phyloP scores from a whole-genome alignment of 2,888 invertebrate species.

The Agapostemon virescens region DNA sequence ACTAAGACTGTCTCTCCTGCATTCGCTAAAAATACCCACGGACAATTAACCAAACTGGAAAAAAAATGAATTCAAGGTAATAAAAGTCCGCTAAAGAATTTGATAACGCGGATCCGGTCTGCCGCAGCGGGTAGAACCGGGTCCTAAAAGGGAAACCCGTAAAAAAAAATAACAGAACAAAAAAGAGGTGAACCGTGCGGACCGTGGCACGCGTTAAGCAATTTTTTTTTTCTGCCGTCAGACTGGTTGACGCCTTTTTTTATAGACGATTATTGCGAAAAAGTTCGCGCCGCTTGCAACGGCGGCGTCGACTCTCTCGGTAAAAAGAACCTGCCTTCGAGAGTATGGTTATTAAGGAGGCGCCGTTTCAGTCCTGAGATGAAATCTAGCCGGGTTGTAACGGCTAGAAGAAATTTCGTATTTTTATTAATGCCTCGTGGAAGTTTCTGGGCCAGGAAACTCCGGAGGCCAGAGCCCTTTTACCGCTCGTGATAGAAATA shows the following conservation, averaged over 20 bases:
- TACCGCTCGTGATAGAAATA: not conserved
- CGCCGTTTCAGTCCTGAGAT: not conserved
- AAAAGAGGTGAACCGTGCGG: not conserved
- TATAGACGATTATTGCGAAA: not conserved
- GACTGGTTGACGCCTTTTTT: not conserved
- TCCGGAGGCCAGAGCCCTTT: not conserved
- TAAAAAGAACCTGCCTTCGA: not conserved
- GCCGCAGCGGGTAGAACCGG: not conserved
- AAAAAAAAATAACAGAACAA: not conserved
- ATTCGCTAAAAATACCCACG: not conserved
- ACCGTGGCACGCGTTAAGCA: not conserved
- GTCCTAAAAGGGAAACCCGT: not conserved
- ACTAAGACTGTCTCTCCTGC: not conserved
- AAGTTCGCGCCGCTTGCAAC: not conserved
- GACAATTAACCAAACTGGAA: not conserved
- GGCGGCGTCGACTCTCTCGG: not conserved
- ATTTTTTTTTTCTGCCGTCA: not conserved
- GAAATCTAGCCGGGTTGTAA: not conserved
- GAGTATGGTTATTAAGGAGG: not conserved
- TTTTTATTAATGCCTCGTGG: not conserved
- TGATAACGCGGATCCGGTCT: not conserved
- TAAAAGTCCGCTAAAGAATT: not conserved
- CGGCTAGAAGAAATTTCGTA: not conserved
- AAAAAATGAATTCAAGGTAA: not conserved
- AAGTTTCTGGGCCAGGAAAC: not conserved